These are phyloP conservation scores for Neotoxoptera formosana DNA, from an alignment of 1,140 invertebrate genomes.

Conservation along the genomic window DNA sequence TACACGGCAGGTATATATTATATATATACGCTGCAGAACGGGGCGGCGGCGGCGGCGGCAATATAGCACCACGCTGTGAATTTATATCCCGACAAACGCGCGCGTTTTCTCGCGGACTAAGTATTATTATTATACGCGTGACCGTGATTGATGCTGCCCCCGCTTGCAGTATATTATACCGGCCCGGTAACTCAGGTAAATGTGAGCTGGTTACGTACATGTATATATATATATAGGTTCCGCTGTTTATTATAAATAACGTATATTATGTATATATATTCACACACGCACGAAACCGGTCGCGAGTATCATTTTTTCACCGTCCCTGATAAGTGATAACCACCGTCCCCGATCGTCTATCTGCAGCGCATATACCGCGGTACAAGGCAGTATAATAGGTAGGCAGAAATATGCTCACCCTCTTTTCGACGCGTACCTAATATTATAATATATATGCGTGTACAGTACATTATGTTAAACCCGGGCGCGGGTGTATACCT, in stretches of 20 bases:
- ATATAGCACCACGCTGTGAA: conserved; percentile 41
- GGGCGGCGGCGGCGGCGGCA: not conserved
- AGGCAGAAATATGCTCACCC: not conserved
- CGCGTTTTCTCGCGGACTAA: conserved; percentile 26
- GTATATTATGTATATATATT: not conserved
- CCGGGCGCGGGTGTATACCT: not conserved
- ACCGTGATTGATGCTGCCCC: conserved; percentile 46
- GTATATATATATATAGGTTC: too few relatives aligned
- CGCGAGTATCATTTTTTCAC: not conserved
- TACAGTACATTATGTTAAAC: not conserved
- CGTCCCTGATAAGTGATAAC: too few relatives aligned
- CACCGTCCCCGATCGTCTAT: too few relatives aligned
- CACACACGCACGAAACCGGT: conserved; percentile 11
- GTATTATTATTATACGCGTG: not conserved
- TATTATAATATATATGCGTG: not conserved
- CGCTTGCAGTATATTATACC: too few relatives aligned
- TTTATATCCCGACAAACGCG: conserved; percentile 38
- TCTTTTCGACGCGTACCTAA: not conserved
- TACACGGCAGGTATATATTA: not conserved
- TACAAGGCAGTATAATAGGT: not conserved
- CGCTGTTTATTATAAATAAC: too few relatives aligned
- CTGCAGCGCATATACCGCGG: too few relatives aligned
- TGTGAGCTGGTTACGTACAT: not conserved
- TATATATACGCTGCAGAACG: not conserved
- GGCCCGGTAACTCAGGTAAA: not conserved